Percentiles rank a stretch among this genome's conserved stretches.
These are phyloP conservation scores for Aphelenchoides avenae DNA, from an alignment of 1,140 invertebrate species.

Conservation along the genomic window DNA sequence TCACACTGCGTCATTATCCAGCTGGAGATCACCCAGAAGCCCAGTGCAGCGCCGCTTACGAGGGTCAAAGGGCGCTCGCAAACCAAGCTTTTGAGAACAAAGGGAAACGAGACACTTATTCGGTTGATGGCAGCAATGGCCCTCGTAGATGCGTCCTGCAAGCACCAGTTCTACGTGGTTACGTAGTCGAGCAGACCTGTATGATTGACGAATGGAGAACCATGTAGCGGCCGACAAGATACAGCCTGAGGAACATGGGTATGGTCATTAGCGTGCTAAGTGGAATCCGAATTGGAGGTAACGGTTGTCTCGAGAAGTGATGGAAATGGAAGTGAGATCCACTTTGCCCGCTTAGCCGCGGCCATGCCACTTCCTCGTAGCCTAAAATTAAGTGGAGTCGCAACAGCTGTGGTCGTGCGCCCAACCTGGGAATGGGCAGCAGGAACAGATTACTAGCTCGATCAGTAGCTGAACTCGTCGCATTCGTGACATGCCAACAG, in stretches of 20 bases:
- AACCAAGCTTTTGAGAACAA: constrained; percentile 98
- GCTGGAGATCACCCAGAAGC: constrained; percentile 95
- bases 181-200: constrained; percentile 61
- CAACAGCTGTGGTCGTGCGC: too few species aligned
- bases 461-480: constrained; percentile 37
- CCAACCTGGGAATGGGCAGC: constrained; percentile 51
- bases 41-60: constrained; percentile 90
- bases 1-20: constrained; percentile 98
- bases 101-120: constrained; percentile 98
- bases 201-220: constrained; percentile 96
- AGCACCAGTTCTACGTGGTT: not conserved
- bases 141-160: constrained; percentile 73
- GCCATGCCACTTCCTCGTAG: constrained; percentile 4
- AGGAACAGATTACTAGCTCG: constrained; percentile 50
- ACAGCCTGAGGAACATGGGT: constrained; percentile 97
- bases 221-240: constrained; percentile 98
- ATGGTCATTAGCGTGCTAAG: constrained; percentile 86
- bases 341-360: not conserved
- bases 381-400: not conserved
- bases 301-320: constrained; percentile 4
- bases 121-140: constrained; percentile 88
- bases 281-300: constrained; percentile 23
- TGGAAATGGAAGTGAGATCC: not conserved
- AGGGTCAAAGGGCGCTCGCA: constrained; percentile 98
- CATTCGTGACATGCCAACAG: constrained; percentile 24